Conservation (phyloP, 1,140 invertebrate genomes). For the Andricus grossulariae region DNA sequence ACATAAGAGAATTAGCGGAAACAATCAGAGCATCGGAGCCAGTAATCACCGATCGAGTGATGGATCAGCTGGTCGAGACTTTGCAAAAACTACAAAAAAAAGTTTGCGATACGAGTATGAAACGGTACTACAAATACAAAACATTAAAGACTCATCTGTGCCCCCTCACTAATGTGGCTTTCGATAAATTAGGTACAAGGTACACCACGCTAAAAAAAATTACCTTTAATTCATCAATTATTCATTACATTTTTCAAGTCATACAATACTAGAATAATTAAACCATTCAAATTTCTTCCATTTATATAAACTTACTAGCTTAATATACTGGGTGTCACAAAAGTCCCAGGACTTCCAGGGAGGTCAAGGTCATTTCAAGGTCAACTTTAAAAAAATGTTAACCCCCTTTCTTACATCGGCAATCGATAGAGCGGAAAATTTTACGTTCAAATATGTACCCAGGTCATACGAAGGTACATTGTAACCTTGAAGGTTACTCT, state of each 20-base stretch:
- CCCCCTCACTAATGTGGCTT: constrained; percentile 86
- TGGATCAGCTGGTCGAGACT: constrained; percentile 77
- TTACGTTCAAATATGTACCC: too few relatives aligned
- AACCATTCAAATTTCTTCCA: too few relatives aligned
- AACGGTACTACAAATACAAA: constrained; percentile 81
- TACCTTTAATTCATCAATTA: background rate
- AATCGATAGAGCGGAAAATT: too few relatives aligned
- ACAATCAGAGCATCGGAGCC: constrained; percentile 75
- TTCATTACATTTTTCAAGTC: background rate
- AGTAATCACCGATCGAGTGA: constrained; percentile 77
- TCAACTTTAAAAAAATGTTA: too few relatives aligned
- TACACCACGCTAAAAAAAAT: constrained; percentile 48
- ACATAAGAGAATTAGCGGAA: constrained; percentile 76
- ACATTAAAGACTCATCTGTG: constrained; percentile 85
- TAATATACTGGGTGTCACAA: too few relatives aligned
- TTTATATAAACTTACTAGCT: too few relatives aligned
- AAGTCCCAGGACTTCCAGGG: too few relatives aligned
- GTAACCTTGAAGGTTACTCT: too few relatives aligned
- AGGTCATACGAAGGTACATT: too few relatives aligned
- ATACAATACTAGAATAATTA: too few relatives aligned
- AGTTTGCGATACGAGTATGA: constrained; percentile 75
- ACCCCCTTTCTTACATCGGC: too few relatives aligned
- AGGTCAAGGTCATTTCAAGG: too few relatives aligned
- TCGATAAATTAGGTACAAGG: constrained; percentile 77
- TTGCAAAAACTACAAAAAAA: constrained; percentile 76